Evolutionary conservation across 1,140 invertebrate species (phyloP), one percentile per base, ranked within the genome.

Genomic region (Apis cerana): DNA sequence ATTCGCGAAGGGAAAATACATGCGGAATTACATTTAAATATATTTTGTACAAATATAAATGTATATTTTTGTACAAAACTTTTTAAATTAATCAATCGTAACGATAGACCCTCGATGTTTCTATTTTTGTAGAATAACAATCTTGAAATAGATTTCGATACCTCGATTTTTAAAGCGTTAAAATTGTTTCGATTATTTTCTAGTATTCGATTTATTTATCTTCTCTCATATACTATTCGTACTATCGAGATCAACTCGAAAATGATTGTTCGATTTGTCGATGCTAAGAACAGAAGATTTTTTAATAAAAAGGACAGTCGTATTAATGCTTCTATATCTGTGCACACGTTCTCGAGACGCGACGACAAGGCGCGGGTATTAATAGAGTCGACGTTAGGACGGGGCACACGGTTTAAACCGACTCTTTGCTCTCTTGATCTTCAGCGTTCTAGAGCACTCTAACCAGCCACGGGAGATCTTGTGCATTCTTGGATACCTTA

Each of bases 351-450:
- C 70, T 75, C 77, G 50, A 86, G 80, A 62, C 76, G 82, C 85
- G 86, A 87, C 81, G 83, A 81, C 83, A 87, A 89, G 87, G 75
- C 79, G 86, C 85, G 85, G 80, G 75, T 88, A 88, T 88, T 88
- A 88, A 88, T 88, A 88, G 87, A 88, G 85, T 43, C 80, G 75
- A 75, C 76, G 82, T 71, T 80, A 67, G 68, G 69, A 83, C 76
- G 82, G 67, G 59, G 67, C 75, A 77, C 81, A 59, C 75, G 77
- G 82, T 77, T 82, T 82, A 78, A 78, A 78, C 58, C 81, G 58
- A 69, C 75, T 77, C 81, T 64, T 76, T 77, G 75, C 81, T 82
- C 75, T 82, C 81, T 82, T 82, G 75, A 82, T 82, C 75, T 77
- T 82, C 75, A 52, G 50, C 59, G 80, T 58, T 81, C 80, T 75